These are phyloP conservation scores for Sciurus niger DNA, from an alignment of 2,113 vertebrate species.

Conservation along the genomic window DNA sequence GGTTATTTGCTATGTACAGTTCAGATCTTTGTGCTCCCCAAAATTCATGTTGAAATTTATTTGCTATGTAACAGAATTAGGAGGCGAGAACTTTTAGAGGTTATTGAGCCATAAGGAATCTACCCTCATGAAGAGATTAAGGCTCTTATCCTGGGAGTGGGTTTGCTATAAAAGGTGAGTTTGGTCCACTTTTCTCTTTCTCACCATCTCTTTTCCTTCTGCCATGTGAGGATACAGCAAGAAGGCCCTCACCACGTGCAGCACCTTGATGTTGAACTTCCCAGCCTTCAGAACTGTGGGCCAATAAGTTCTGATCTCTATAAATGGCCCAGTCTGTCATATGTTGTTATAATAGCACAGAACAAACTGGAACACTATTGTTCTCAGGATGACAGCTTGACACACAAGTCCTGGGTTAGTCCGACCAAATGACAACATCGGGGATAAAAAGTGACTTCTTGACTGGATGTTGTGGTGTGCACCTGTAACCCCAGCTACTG, in stretches of 20 bases:
- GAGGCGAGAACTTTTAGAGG: background rate
- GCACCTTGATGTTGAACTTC: background rate
- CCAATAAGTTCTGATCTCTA: background rate
- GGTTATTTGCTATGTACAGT: background rate
- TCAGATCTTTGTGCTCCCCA: background rate
- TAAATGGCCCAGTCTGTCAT: background rate
- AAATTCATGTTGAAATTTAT: background rate
- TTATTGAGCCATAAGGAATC: background rate
- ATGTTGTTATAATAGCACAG: background rate
- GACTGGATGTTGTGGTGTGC: too few relatives aligned
- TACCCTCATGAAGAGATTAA: background rate
- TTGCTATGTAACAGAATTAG: background rate
- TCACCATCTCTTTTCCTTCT: background rate
- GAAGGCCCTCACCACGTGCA: background rate
- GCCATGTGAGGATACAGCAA: background rate
- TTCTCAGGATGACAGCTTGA: background rate
- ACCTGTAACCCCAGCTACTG: background rate
- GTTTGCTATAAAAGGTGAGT: background rate
- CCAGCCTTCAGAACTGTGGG: background rate
- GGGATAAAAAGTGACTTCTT: background rate
- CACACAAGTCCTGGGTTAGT: background rate
- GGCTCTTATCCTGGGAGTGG: background rate
- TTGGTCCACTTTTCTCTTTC: background rate
- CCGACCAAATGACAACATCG: background rate
- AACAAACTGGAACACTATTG: background rate